Percentiles rank a stretch among this genome's conserved stretches.
These are phyloP conservation scores for Dichetophora obliterata DNA, from an alignment of 2,888 invertebrate species.

Conservation along the genomic window DNA sequence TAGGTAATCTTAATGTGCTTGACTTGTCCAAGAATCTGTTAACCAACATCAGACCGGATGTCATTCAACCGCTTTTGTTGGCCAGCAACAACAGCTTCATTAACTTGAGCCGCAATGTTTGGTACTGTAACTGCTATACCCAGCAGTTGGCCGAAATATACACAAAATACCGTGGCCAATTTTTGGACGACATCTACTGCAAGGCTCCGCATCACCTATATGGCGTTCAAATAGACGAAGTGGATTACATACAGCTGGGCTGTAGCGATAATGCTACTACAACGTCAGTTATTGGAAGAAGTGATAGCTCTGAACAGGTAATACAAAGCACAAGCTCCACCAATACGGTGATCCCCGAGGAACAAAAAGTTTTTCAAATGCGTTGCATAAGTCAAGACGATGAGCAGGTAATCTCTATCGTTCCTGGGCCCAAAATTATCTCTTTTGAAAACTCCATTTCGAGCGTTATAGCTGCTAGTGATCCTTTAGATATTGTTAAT, in stretches of 20 bases:
- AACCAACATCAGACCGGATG: constrained; percentile 49
- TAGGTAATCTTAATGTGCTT: constrained; percentile 51
- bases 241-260: constrained; percentile 41
- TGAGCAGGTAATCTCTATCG: neutral
- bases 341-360: neutral
- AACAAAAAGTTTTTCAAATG: constrained; percentile 28
- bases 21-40: constrained; percentile 60
- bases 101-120: constrained; percentile 58
- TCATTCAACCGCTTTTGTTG: constrained; percentile 48
- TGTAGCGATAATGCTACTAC: constrained; percentile 36
- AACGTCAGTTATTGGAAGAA: neutral
- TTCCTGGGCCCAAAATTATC: neutral
- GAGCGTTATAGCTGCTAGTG: neutral
- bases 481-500: neutral
- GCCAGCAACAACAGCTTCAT: constrained; percentile 42
- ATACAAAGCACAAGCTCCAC: neutral
- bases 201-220: constrained; percentile 53
- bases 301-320: constrained; percentile 6
- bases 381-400: constrained; percentile 31
- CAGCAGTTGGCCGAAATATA: constrained; percentile 51
- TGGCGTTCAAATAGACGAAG: constrained; percentile 53
- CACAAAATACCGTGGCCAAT: constrained; percentile 47
- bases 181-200: constrained; percentile 59
- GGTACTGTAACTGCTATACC: constrained; percentile 60
- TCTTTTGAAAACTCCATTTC: neutral